phyloP scores from a whole-genome alignment of 2,797 vertebrate genomes.

The Gymnoscopelus microlampas region DNA sequence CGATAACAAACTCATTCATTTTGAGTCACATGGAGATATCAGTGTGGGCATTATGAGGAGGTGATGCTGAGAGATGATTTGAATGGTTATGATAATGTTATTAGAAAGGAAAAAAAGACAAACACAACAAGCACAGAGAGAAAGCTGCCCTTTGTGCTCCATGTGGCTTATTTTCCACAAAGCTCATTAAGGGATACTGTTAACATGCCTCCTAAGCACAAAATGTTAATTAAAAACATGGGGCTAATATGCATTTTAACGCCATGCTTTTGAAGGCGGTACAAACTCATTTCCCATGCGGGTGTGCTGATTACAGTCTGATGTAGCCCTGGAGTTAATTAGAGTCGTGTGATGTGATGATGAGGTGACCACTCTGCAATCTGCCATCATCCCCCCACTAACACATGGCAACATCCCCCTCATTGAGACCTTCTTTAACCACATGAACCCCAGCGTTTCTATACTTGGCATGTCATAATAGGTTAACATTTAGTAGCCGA shows the following conservation, averaged over 20 bases:
- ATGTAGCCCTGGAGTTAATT: constrained; percentile 77
- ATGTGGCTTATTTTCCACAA: constrained; percentile 64
- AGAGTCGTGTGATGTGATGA: constrained; percentile 74
- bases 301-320: constrained; percentile 74
- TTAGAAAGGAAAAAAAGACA: constrained; percentile 58
- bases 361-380: constrained; percentile 53
- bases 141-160: constrained; percentile 69
- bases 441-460: neutral
- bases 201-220: constrained; percentile 80
- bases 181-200: constrained; percentile 76
- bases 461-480: no score
- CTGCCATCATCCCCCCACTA: constrained; percentile 29
- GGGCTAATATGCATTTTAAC: constrained; percentile 78
- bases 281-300: constrained; percentile 71
- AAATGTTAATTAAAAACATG: constrained; percentile 80
- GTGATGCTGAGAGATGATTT: constrained; percentile 55
- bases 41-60: constrained; percentile 38
- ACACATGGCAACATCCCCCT: neutral
- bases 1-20: constrained; percentile 33
- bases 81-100: constrained; percentile 67
- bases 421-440: constrained; percentile 48
- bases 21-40: constrained; percentile 29
- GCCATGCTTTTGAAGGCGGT: constrained; percentile 54
- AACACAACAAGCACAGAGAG: constrained; percentile 59
- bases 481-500: no score